Percentiles rank a stretch among this genome's conserved stretches.
phyloP scores from a whole-genome alignment of 2,113 vertebrate species.

The Toxotes chatareus region DNA sequence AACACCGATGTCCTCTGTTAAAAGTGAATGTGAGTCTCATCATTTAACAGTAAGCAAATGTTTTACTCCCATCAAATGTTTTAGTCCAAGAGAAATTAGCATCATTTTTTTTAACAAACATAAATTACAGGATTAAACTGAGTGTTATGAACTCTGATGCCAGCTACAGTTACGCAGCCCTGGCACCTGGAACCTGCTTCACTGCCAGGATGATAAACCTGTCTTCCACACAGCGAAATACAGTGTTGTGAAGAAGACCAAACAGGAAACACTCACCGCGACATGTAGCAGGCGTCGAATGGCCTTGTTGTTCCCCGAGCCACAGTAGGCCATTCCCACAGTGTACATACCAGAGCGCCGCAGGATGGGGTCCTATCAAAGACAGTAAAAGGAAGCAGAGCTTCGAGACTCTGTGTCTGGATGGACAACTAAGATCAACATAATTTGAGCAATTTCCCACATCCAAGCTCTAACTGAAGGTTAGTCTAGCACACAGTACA shows the following conservation, averaged over 20 bases:
- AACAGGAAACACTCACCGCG: conserved; percentile 89
- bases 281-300: conserved; percentile 97
- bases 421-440: conserved; percentile 42
- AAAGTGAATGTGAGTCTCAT: neutral
- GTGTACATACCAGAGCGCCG: conserved; percentile 99
- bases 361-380: conserved; percentile 94
- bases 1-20: neutral
- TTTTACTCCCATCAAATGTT: neutral
- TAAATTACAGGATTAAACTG: neutral
- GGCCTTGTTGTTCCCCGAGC: conserved; percentile 99
- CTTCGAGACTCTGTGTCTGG: conserved; percentile 52
- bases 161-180: neutral
- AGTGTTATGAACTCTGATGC: neutral
- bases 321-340: conserved; percentile 99
- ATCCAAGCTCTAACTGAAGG: conserved; percentile 3
- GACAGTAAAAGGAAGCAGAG: conserved; percentile 75
- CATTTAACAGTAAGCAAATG: neutral
- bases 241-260: conserved; percentile 6
- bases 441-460: conserved; percentile 16
- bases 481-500: conserved; percentile 35
- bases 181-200: neutral
- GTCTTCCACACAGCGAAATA: conserved; percentile 8
- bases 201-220: conserved; percentile 35
- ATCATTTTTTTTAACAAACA: neutral
- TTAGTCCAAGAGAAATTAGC: neutral